phyloP scores from a whole-genome alignment of 2,888 invertebrate genomes.

The Tinea pellionella region DNA sequence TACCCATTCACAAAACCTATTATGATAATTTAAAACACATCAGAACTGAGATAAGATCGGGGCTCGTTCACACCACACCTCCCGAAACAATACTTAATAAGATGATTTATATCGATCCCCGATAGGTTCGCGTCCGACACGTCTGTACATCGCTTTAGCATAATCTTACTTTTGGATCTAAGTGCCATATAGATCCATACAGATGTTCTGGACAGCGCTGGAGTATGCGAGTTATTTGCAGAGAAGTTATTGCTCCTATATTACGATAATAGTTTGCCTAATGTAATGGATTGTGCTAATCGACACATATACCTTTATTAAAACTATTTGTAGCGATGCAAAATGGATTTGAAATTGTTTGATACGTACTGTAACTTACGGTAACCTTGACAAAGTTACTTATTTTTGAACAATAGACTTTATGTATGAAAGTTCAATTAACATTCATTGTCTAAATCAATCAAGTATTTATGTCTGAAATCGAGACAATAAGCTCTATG shows the following conservation, averaged over 20 bases:
- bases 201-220: conserved; percentile 35
- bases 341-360: too few species aligned
- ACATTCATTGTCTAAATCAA: background rate
- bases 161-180: conserved; percentile 59
- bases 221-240: background rate
- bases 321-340: too few species aligned
- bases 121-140: conserved; percentile 57
- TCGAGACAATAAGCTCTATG: conserved; percentile 6
- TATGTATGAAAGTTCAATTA: background rate
- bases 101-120: conserved; percentile 67
- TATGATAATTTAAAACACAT: conserved; percentile 71
- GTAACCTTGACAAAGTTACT: background rate
- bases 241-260: background rate
- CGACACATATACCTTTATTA: too few species aligned
- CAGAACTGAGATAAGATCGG: conserved; percentile 54
- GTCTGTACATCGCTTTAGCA: conserved; percentile 66
- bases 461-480: background rate
- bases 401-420: background rate
- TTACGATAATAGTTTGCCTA: background rate
- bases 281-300: too few species aligned
- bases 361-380: too few species aligned
- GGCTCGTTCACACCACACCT: conserved; percentile 68
- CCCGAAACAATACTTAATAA: conserved; percentile 70
- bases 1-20: conserved; percentile 69
- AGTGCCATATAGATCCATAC: conserved; percentile 55